phyloP scores from a whole-genome alignment of 2,888 invertebrate genomes.

The Mimumesa dahlbomi region DNA sequence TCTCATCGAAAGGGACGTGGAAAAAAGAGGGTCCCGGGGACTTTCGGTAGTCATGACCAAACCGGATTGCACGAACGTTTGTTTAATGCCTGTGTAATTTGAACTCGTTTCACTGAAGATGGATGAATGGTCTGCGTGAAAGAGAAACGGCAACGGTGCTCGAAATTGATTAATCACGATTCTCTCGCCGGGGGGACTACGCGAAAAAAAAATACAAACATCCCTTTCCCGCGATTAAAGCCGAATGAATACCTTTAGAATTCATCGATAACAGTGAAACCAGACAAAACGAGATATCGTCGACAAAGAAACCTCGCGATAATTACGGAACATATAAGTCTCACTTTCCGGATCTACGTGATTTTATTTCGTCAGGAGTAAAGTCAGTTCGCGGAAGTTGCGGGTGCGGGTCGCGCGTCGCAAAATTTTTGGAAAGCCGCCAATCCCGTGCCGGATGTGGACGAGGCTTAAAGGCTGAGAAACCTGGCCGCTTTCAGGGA shows the following conservation, averaged over 20 bases:
- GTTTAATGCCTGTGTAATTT: conserved; percentile 26
- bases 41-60: conserved; percentile 15
- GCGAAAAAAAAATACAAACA: background rate
- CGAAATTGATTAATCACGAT: conserved; percentile 33
- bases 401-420: background rate
- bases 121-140: conserved; percentile 20
- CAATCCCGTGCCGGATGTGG: conserved; percentile 61
- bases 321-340: conserved; percentile 35
- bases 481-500: conserved; percentile 59
- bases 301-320: background rate
- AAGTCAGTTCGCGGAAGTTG: conserved; percentile 6
- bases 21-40: conserved; percentile 2
- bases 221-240: too few relatives aligned
- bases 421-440: conserved; percentile 60
- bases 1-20: conserved; percentile 11
- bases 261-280: too few relatives aligned
- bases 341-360: background rate
- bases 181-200: background rate
- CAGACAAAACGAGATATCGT: background rate
- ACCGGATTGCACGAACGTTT: conserved; percentile 24
- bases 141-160: background rate
- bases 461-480: conserved; percentile 48
- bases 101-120: conserved; percentile 25
- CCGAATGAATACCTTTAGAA: too few relatives aligned
- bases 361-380: background rate